Base-by-base conservation (phyloP, 2,797 vertebrate genomes). In the Peromyscus aztecus region DNA sequence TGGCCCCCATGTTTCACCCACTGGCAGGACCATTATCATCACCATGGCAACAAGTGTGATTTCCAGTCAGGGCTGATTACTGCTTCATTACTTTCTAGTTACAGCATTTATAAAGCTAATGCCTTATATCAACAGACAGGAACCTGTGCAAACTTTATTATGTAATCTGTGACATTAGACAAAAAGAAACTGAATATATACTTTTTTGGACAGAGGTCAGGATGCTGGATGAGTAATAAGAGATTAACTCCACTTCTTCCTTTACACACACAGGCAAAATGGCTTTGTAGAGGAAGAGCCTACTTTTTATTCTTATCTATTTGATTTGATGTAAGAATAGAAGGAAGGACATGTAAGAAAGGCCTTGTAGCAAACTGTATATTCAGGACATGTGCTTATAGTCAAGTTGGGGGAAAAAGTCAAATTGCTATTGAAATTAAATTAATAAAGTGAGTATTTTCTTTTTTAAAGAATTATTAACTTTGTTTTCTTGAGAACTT, bases 21-120 rank as follows among this genome's bases (percentile, higher is more conserved):
- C 57, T 76, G 3, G 69, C 71, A 21, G 65, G 27, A 14, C 52
- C 13, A 8, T 40, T 19, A 16, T 49, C n/a, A 75, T 43, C 24
- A 1, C 67, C 57, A 31, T 40, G 49, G 9, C 92, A 80, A 0
- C n/a, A 92, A 76, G 46, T 37, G 24, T 59, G 61, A 21, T 6
- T 13, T 71, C 63, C 65, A 43, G 75, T 94, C 93, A 93, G 37
- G 40, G 40, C 83, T 1, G 17, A 76, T 85, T 97, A 92, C 90
- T 95, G 76, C 65, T 77, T 82, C 84, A 93, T 94, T 96, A 90
- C 94, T 93, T 92, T 87, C 91, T 85, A 43, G 37, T 90, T 93
- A 87, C 34, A 63, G 80, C 8, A 2, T 95, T 85, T 93, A 31
- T 71, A n/a, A 95, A 77, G 76, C 67, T 91, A 59, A 82, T 91